A percentile compares a stretch with the other conserved stretches of the same genome.
phyloP scores from a whole-genome alignment of 2,113 vertebrate genomes.

The Ranitomeya variabilis region DNA sequence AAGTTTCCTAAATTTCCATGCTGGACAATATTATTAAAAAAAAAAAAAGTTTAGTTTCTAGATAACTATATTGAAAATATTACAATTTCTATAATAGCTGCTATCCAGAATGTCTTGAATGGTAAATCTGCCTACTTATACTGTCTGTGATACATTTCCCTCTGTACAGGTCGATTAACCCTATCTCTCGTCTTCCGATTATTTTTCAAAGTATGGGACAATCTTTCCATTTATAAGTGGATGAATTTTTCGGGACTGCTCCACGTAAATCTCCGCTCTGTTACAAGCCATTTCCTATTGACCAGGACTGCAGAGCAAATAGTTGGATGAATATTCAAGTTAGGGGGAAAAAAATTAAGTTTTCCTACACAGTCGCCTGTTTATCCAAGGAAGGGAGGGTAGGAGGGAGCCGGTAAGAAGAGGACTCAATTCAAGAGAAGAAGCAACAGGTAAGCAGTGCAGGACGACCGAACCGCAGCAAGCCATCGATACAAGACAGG shows the following conservation, averaged over 20 bases:
- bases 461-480: neutral
- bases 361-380: constrained; percentile 1
- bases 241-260: neutral
- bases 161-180: neutral
- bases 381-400: constrained; percentile 4
- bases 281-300: neutral
- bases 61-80: neutral
- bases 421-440: neutral
- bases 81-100: neutral
- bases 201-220: neutral
- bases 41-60: neutral
- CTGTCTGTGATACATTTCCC: neutral
- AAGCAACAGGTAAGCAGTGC: constrained; percentile 26
- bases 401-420: neutral
- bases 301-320: neutral
- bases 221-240: neutral
- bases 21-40: too few relatives aligned
- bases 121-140: neutral
- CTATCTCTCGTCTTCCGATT: neutral
- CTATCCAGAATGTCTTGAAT: neutral
- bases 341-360: constrained; percentile 9
- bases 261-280: neutral
- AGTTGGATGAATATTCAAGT: constrained; percentile 22
- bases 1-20: too few relatives aligned
- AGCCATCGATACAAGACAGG: neutral